Evolutionary conservation across 2,888 invertebrate species (phyloP), one percentile per base, ranked within the genome.

Genomic region (Xestia sexstrigata): DNA sequence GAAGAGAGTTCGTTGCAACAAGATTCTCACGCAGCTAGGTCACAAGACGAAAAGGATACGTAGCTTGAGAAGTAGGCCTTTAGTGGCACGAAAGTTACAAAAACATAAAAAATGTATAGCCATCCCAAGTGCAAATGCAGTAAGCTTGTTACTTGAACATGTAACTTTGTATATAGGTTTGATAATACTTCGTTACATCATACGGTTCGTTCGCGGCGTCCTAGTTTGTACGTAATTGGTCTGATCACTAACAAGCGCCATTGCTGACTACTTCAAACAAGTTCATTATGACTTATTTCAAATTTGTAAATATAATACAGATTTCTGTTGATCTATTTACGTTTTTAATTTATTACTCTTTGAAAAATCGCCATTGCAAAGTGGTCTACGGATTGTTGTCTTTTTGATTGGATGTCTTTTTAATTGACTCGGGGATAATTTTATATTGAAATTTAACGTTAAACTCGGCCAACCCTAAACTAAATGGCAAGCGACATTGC

Each of bases 191-290:
- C 23, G 47, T 80, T 80, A 75, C 75, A 60, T 63, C 69, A 79
- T 20, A 26, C 23, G 42, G 55, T 30, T 66, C 52, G 62, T n/a
- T 67, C 55, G 39, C 39, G n/a, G 55, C 65, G 79, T 68, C 75
- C 81, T 70, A 75, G 66, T 79, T 80, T 66, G 75, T 39, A 52
- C 65, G 26, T 80, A 75, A 80, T 80, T 80, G 75, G 58, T 75
- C 35, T 70, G 75, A 70, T 70, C 49, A 47, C 42, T 65, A 65
- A 66, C 58, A 26, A 80, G 75, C 75, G 35, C 66, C 20, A 68
- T 35, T 74, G 26, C 66, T 45, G 65, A 30, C 26, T 26, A 55
- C 35, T 68, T 62, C 60, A 62, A 60, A 62, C 79, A 67, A 62
- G 67, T 79, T 62, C 67, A 67, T 63, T 67, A 73, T 60, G 17